Percentiles rank a stretch among this genome's conserved stretches.
These are phyloP conservation scores for Amiota minor DNA, from an alignment of 2,888 invertebrate genomes.

Conservation along the genomic window DNA sequence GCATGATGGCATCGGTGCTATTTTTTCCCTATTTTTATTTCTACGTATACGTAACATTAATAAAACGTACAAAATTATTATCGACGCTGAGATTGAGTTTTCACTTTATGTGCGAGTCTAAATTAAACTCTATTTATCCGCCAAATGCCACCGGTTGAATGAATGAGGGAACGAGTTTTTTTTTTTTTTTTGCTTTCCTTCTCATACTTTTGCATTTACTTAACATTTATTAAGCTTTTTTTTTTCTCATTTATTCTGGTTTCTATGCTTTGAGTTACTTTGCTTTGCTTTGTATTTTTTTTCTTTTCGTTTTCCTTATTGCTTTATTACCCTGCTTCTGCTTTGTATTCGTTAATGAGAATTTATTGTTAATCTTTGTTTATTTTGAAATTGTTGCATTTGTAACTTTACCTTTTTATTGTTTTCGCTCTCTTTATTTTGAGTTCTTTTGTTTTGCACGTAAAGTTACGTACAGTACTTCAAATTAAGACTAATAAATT, in stretches of 20 bases:
- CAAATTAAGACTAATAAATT: slow-evolving; percentile 20
- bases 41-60: slow-evolving; percentile 19
- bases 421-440: neutral
- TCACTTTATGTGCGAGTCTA: slow-evolving; percentile 28
- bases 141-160: too few relatives aligned
- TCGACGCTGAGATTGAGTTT: neutral
- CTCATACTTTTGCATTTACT: too few relatives aligned
- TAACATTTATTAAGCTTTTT: too few relatives aligned
- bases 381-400: slow-evolving; percentile 49
- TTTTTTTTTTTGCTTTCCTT: too few relatives aligned
- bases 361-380: slow-evolving; percentile 62
- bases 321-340: too few relatives aligned
- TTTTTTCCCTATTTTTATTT: too few relatives aligned
- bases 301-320: neutral
- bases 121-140: too few relatives aligned
- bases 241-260: neutral
- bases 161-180: too few relatives aligned
- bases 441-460: slow-evolving; percentile 23
- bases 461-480: slow-evolving; percentile 5
- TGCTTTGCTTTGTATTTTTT: neutral
- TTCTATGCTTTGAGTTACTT: slow-evolving; percentile 12
- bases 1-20: slow-evolving; percentile 1
- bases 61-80: slow-evolving; percentile 1
- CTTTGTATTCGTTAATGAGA: slow-evolving; percentile 45
- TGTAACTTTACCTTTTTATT: slow-evolving; percentile 44